These are phyloP conservation scores for Synanthedon myopaeformis DNA, from an alignment of 2,888 invertebrate species.

Conservation along the genomic window DNA sequence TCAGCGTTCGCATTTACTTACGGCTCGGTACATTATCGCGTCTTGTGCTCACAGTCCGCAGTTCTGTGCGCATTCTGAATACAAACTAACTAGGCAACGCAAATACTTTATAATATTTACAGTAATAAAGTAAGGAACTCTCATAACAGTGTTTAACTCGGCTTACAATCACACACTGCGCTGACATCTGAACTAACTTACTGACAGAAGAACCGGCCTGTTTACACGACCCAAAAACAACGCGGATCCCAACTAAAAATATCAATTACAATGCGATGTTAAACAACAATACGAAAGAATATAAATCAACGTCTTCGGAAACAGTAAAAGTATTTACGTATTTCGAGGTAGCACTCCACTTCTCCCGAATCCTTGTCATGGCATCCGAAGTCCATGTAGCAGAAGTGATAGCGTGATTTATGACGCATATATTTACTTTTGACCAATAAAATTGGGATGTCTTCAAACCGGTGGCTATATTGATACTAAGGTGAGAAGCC, in stretches of 20 bases:
- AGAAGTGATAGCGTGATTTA: conserved; percentile 24
- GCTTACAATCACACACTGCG: conserved; percentile 48
- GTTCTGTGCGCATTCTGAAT: conserved; percentile 44
- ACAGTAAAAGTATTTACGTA: conserved; percentile 70
- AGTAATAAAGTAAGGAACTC: conserved; percentile 26
- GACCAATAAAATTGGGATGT: conserved; percentile 36
- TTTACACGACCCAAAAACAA: conserved; percentile 67
- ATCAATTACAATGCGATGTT: conserved; percentile 63
- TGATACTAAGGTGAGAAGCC: conserved; percentile 49
- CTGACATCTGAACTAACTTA: conserved; percentile 54
- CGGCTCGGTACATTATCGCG: conserved; percentile 60
- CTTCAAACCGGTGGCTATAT: conserved; percentile 54
- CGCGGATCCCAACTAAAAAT: conserved; percentile 65
- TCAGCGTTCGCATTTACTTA: conserved; percentile 37
- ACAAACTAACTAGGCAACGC: background rate
- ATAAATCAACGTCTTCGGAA: conserved; percentile 43
- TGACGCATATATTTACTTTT: conserved; percentile 35
- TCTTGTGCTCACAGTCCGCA: conserved; percentile 46
- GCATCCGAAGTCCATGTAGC: conserved; percentile 74
- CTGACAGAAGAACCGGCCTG: conserved; percentile 54
- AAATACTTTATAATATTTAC: conserved; percentile 7
- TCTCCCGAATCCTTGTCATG: conserved; percentile 76
- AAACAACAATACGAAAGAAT: conserved; percentile 48
- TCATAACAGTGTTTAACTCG: conserved; percentile 43
- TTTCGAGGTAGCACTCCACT: conserved; percentile 77